Evolutionary conservation across 1,140 invertebrate species (phyloP).

Genomic region (Gyrodactylus bullatarudis): DNA sequence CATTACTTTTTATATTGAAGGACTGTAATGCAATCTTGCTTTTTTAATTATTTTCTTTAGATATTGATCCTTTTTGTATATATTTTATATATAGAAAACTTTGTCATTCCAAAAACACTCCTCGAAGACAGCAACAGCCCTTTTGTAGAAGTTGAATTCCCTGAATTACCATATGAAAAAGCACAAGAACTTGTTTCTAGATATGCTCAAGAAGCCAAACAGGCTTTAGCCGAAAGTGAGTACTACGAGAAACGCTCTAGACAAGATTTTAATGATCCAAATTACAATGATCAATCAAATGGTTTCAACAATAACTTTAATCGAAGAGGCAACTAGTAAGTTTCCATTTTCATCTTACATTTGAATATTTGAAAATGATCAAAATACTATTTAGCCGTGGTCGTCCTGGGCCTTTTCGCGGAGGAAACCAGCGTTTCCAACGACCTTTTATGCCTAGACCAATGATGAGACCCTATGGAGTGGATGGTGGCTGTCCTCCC

Average conservation of each 20-base stretch:
- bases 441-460: background rate
- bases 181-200: background rate
- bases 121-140: background rate
- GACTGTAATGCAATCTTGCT: background rate
- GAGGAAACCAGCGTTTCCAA: background rate
- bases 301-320: background rate
- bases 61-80: background rate
- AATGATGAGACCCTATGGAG: too few species aligned
- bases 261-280: background rate
- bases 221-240: background rate
- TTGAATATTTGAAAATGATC: too few species aligned
- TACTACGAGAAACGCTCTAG: background rate
- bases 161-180: background rate
- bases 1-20: background rate
- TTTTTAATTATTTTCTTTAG: constrained; percentile 2
- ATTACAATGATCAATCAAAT: background rate
- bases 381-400: background rate
- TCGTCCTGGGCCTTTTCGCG: background rate
- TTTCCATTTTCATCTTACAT: too few species aligned
- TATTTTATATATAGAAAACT: background rate
- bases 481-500: background rate
- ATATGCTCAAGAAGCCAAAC: background rate
- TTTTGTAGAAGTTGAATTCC: background rate
- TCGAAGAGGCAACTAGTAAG: background rate
- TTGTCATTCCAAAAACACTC: constrained; percentile 2